Conservation (phyloP, 2,113 vertebrate genomes). For the Sceloporus tristichus region DNA sequence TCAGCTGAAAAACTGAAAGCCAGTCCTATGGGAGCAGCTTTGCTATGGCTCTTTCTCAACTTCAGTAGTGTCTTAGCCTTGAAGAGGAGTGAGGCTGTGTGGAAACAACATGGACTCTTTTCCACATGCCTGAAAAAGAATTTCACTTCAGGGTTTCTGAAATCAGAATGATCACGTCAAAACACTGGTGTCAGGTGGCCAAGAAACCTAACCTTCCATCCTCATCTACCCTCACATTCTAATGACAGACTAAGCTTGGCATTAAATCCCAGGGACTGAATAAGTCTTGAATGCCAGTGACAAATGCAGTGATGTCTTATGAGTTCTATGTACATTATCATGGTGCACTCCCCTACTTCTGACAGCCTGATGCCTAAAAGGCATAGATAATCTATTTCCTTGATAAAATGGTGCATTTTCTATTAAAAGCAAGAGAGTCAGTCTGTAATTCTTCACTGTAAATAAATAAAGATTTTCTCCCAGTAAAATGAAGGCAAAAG, state of each 20-base stretch:
- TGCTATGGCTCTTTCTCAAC: background rate
- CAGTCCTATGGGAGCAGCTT: no score
- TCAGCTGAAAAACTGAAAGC: background rate
- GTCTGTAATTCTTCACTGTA: slow-evolving; percentile 17
- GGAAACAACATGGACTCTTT: background rate
- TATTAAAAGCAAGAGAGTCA: background rate
- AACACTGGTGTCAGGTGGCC: background rate
- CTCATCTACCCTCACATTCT: background rate
- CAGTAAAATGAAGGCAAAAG: slow-evolving; percentile 1
- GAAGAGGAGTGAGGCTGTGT: background rate
- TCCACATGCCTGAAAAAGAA: no score
- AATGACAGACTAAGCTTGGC: background rate
- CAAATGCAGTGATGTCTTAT: background rate
- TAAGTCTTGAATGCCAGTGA: slow-evolving; percentile 8
- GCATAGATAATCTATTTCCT: slow-evolving; percentile 22
- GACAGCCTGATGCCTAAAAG: slow-evolving; percentile 15
- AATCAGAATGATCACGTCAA: no score
- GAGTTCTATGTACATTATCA: slow-evolving; percentile 8
- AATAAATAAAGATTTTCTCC: slow-evolving; percentile 8
- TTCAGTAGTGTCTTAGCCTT: background rate
- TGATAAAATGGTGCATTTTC: slow-evolving; percentile 1
- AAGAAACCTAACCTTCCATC: background rate
- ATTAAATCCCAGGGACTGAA: slow-evolving; percentile 11
- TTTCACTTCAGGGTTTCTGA: background rate
- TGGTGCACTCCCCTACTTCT: slow-evolving; percentile 5